Base-by-base conservation (phyloP, 2,888 invertebrate species). In the Pristionchus maxplancki region DNA sequence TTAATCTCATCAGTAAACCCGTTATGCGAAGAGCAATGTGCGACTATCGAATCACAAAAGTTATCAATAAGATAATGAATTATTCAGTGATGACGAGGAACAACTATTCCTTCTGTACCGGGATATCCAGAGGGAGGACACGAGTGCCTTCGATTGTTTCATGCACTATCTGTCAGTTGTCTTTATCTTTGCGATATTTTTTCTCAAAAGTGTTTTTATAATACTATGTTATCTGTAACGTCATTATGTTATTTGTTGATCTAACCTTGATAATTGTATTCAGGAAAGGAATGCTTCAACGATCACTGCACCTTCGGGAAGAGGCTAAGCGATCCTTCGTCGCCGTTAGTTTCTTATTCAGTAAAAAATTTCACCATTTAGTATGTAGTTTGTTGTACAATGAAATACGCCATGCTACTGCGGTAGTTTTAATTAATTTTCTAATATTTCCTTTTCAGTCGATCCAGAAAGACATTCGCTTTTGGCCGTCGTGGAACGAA, bases 401-500 rank as follows among this genome's bases (percentile, higher is more conserved):
- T n/a, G n/a, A n/a, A n/a, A n/a, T n/a, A n/a, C n/a, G n/a, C n/a
- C n/a, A n/a, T n/a, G n/a, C n/a, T n/a, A n/a, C n/a, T n/a, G n/a
- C n/a, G n/a, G n/a, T n/a, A 71, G 71, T 71, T 71, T n/a, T 13
- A 44, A n/a, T 74, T 6, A 74, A 34, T 74, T 8, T 31, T 20
- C 13, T 9, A 11, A 31, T 37, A 20, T 20, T 31, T 17, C 24
- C 62, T n/a, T 48, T 87, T 17, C 50, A 87, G 86, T 71, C 78
- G 13, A 88, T 88, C 88, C 53, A 81, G 50, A 44, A 31, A 37
- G 81, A 88, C 44, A 31, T 31, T 31, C 96, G 97, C 93, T 96
- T 98, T 89, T 99, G 99, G 99, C 97, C 97, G 71, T 97, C 98
- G 0, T 99, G 99, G 97, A 96, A 97, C 58, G 98, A 98, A 95